Conservation (phyloP, 2,888 invertebrate species). For the Hydriomena furcata region DNA sequence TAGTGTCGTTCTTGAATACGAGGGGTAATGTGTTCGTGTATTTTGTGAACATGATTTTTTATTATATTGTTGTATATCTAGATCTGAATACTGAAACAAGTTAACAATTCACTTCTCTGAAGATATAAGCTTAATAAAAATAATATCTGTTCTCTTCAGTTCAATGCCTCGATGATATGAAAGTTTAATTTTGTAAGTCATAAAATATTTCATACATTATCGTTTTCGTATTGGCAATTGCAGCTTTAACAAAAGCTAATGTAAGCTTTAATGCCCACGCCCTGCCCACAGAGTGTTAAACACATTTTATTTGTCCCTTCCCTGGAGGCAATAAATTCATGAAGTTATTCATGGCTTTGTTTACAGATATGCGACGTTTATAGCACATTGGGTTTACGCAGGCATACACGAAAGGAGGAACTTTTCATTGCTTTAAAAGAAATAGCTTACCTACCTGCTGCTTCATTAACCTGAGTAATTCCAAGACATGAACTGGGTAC, state of each 20-base stretch:
- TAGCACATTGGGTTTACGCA: not conserved
- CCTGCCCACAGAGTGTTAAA: constrained; percentile 43
- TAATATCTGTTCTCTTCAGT: too few relatives aligned
- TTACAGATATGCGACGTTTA: constrained; percentile 41
- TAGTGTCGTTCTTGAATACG: too few relatives aligned
- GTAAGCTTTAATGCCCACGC: constrained; percentile 42
- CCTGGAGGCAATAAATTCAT: constrained; percentile 46
- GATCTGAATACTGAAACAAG: too few relatives aligned
- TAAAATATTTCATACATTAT: constrained; percentile 18
- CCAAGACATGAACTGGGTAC: too few relatives aligned
- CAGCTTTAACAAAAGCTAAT: constrained; percentile 43
- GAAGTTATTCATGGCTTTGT: constrained; percentile 47
- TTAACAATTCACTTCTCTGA: too few relatives aligned
- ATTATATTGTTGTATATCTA: too few relatives aligned
- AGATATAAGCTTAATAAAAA: too few relatives aligned
- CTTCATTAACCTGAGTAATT: too few relatives aligned
- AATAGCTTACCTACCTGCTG: too few relatives aligned
- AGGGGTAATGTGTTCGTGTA: not conserved
- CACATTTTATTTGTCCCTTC: constrained; percentile 42
- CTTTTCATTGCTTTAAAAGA: too few relatives aligned
- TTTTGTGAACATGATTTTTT: too few relatives aligned
- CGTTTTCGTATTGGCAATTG: constrained; percentile 28
- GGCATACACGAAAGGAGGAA: too few relatives aligned
- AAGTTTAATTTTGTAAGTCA: not conserved
- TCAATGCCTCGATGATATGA: not conserved